Conservation (phyloP, 2,797 vertebrate genomes). For the Luscinia luscinia region DNA sequence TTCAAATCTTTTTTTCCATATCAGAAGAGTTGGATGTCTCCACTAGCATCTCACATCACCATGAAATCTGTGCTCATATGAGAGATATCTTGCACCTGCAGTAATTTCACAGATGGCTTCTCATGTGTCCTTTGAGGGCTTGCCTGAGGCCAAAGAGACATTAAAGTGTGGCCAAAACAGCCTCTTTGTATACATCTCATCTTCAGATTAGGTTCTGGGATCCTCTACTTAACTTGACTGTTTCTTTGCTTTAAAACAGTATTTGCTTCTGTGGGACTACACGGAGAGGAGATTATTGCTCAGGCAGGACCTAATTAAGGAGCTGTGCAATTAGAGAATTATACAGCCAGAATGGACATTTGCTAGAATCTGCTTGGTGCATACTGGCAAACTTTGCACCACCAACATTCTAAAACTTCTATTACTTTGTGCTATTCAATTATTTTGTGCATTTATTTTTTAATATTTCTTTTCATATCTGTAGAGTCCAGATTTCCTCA, state of each 20-base stretch:
- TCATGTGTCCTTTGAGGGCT: constrained; percentile 27
- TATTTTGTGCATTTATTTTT: neutral
- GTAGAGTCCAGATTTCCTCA: neutral
- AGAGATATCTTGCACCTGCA: constrained; percentile 12
- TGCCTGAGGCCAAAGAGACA: neutral
- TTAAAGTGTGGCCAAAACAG: neutral
- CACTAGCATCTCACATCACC: neutral
- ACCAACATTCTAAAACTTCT: neutral
- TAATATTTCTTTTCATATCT: neutral
- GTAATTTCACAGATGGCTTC: constrained; percentile 40
- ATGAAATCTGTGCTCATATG: neutral
- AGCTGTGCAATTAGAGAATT: neutral
- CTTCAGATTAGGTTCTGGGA: constrained; percentile 49
- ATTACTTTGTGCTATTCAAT: neutral
- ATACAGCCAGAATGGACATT: neutral
- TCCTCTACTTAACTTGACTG: neutral
- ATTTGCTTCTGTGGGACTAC: constrained; percentile 7
- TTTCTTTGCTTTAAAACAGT: constrained; percentile 1
- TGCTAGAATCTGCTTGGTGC: neutral
- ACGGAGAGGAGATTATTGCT: neutral
- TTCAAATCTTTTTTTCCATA: neutral
- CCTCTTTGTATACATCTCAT: neutral
- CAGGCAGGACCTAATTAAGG: neutral
- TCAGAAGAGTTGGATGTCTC: neutral
- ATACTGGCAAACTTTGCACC: neutral